Conservation (phyloP, 2,113 vertebrate genomes). For the Cyprinus carpio region DNA sequence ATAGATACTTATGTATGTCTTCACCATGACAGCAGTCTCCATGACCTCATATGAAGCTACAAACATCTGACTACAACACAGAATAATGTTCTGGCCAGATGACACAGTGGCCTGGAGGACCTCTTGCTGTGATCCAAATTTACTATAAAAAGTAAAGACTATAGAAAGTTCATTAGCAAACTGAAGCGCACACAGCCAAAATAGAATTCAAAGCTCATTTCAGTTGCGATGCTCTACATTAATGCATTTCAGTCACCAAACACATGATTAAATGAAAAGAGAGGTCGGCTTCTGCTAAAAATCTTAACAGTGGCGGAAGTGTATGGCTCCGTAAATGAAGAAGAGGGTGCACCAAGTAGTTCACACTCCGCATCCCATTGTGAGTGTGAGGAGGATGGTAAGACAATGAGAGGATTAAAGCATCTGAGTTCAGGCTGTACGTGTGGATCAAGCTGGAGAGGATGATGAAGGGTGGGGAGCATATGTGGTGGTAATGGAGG, state of each 20-base stretch:
- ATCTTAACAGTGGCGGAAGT: not conserved
- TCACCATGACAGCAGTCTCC: conserved; percentile 28
- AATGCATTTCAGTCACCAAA: conserved; percentile 1
- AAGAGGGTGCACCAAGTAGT: conserved; percentile 22
- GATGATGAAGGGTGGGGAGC: not conserved
- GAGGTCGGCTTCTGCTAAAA: not conserved
- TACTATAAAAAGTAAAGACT: not conserved
- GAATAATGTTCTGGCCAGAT: not conserved
- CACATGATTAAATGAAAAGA: not conserved
- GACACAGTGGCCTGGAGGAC: not conserved
- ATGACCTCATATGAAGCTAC: conserved; percentile 21
- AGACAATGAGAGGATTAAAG: conserved; percentile 22
- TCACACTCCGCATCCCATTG: not conserved
- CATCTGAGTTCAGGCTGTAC: not conserved
- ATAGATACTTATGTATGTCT: conserved; percentile 20
- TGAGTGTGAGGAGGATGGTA: conserved; percentile 1
- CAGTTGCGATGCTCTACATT: not conserved
- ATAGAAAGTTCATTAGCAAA: not conserved
- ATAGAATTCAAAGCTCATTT: not conserved
- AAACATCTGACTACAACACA: not conserved
- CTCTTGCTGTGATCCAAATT: not conserved
- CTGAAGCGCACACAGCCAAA: not conserved
- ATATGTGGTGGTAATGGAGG: not conserved
- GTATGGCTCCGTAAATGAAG: not conserved
- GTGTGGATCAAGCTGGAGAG: conserved; percentile 15